Evolutionary conservation across 2,113 vertebrate genomes (phyloP).

Genomic region (Danionella cerebrum): DNA sequence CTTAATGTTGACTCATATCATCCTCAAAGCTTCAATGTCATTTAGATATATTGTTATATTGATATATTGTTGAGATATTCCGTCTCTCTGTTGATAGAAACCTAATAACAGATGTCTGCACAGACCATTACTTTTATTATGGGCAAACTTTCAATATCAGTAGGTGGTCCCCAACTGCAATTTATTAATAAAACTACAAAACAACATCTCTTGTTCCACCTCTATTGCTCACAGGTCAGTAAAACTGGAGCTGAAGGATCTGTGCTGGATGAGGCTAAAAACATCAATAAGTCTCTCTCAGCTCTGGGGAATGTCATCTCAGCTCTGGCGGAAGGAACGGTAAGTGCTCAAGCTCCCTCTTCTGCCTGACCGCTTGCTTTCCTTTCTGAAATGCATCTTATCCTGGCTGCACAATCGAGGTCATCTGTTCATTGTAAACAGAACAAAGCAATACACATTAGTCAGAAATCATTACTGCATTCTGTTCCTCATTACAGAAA

Average conservation of each 20-base stretch:
- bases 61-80: too few relatives aligned
- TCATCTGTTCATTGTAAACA: background rate
- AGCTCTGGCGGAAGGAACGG: constrained; percentile 90
- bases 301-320: constrained; percentile 95
- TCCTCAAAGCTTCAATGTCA: too few relatives aligned
- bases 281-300: constrained; percentile 98
- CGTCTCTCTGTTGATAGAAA: too few relatives aligned
- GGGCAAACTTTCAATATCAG: too few relatives aligned
- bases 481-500: constrained; percentile 66
- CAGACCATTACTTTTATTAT: too few relatives aligned
- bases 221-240: constrained; percentile 75
- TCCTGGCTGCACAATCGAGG: background rate
- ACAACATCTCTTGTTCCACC: too few relatives aligned
- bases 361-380: background rate
- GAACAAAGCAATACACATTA: background rate
- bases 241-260: constrained; percentile 95
- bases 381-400: background rate
- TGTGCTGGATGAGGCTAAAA: constrained; percentile 95
- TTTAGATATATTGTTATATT: too few relatives aligned
- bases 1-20: too few relatives aligned
- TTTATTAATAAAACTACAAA: too few relatives aligned
- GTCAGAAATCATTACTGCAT: background rate
- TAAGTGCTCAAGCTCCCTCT: constrained; percentile 49
- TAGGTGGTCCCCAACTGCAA: too few relatives aligned
- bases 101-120: too few relatives aligned